phyloP scores from a whole-genome alignment of 1,140 invertebrate genomes.

The Acromyrmex charruanus region DNA sequence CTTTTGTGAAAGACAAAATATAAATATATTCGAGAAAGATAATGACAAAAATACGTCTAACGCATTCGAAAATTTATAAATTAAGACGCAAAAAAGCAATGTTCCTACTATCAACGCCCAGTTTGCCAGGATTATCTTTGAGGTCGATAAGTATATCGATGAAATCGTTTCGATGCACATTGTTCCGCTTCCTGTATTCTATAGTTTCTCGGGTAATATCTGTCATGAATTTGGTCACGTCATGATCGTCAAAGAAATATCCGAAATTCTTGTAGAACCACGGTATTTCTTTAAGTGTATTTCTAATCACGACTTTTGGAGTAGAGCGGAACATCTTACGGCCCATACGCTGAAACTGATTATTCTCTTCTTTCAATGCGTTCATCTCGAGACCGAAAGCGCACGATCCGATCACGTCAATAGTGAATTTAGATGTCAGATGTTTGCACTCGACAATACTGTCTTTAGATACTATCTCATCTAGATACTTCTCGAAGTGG shows the following conservation, averaged over 20 bases:
- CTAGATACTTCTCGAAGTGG: constrained; percentile 76
- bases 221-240: constrained; percentile 85
- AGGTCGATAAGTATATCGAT: constrained; percentile 87
- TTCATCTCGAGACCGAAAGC: constrained; percentile 88
- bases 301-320: constrained; percentile 10
- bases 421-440: constrained; percentile 84
- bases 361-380: constrained; percentile 84
- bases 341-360: constrained; percentile 83
- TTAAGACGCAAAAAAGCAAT: neutral
- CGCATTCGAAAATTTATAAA: no score
- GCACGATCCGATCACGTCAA: constrained; percentile 87
- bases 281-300: constrained; percentile 72
- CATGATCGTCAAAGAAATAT: constrained; percentile 70
- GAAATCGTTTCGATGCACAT: constrained; percentile 86
- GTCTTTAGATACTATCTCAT: constrained; percentile 72
- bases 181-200: constrained; percentile 85
- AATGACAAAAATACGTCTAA: neutral
- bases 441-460: constrained; percentile 85
- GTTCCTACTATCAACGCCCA: constrained; percentile 56
- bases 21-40: neutral
- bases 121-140: constrained; percentile 82
- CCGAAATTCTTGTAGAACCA: constrained; percentile 72
- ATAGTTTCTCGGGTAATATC: constrained; percentile 84
- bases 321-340: constrained; percentile 65
- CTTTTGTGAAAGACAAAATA: neutral